Evolutionary conservation across 2,888 invertebrate species (phyloP).

Genomic region (Dynastes maya): DNA sequence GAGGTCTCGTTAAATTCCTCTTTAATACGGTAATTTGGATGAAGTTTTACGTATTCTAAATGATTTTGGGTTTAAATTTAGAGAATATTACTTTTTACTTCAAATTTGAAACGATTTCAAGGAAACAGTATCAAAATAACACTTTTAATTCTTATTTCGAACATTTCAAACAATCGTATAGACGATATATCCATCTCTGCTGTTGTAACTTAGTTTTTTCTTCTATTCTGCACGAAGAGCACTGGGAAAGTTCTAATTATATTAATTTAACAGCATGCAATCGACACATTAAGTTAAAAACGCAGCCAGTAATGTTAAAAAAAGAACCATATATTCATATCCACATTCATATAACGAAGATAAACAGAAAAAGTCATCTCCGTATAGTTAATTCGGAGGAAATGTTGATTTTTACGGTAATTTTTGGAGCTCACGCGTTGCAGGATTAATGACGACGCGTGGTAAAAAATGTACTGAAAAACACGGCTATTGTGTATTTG

Average conservation of each 20-base stretch:
- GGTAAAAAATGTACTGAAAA: constrained; percentile 12
- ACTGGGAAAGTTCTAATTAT: constrained; percentile 34
- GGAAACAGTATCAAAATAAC: too few species aligned
- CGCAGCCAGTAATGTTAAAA: background rate
- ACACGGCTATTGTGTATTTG: background rate
- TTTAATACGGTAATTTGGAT: too few species aligned
- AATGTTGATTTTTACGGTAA: constrained; percentile 49
- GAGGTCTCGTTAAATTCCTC: too few species aligned
- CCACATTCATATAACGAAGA: background rate
- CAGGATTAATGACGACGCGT: background rate
- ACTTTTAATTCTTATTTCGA: too few species aligned
- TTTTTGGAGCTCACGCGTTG: constrained; percentile 29
- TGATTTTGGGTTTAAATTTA: too few species aligned
- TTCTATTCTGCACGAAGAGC: background rate
- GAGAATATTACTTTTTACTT: too few species aligned
- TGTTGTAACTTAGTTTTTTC: background rate
- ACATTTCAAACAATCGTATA: too few species aligned
- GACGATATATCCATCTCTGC: too few species aligned
- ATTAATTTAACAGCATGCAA: constrained; percentile 45
- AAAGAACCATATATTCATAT: constrained; percentile 4
- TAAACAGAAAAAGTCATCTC: constrained; percentile 14
- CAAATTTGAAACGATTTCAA: too few species aligned
- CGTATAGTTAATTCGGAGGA: constrained; percentile 33
- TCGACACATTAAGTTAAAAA: constrained; percentile 39
- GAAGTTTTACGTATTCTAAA: too few species aligned